Conservation (phyloP, 2,888 invertebrate species). For the Tenthredo livida region DNA sequence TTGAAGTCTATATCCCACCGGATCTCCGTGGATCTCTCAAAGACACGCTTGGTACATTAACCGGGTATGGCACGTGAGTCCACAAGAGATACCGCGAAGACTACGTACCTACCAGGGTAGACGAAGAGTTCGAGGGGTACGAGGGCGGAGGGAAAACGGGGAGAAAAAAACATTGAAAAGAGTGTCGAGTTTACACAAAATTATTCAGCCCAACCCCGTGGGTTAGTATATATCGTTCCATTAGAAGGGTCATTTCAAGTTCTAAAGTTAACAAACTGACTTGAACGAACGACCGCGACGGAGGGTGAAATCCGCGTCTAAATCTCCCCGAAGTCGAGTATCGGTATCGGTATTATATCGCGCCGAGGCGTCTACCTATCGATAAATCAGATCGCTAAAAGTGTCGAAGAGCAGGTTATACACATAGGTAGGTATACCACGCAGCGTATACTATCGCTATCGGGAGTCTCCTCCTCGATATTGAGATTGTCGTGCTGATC, state of each 20-base stretch:
- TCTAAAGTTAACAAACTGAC: slow-evolving; percentile 34
- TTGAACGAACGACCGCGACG: not conserved
- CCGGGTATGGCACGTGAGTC: slow-evolving; percentile 55
- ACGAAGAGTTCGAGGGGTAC: not conserved
- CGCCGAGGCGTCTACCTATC: not conserved
- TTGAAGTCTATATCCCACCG: slow-evolving; percentile 47
- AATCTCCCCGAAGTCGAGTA: not conserved
- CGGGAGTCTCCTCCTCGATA: not conserved
- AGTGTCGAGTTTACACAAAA: slow-evolving; percentile 31
- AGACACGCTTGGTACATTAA: slow-evolving; percentile 72
- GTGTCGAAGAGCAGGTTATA: not conserved
- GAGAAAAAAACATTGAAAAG: slow-evolving; percentile 10
- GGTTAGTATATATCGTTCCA: slow-evolving; percentile 34
- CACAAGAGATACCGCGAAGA: slow-evolving; percentile 16
- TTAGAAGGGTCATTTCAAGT: slow-evolving; percentile 32
- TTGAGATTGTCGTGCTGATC: slow-evolving; percentile 6
- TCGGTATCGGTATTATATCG: not conserved
- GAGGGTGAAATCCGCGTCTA: not conserved
- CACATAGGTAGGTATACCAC: not conserved
- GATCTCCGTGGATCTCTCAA: slow-evolving; percentile 65
- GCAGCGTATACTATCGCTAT: not conserved
- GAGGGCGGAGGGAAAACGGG: not conserved
- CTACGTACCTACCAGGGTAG: not conserved
- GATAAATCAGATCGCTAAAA: slow-evolving; percentile 2
- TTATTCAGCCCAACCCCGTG: slow-evolving; percentile 11